A percentile compares a stretch with the other conserved stretches of the same genome.
Evolutionary conservation across 2,888 invertebrate genomes (phyloP).

Genomic region (Esperia sulphurella): DNA sequence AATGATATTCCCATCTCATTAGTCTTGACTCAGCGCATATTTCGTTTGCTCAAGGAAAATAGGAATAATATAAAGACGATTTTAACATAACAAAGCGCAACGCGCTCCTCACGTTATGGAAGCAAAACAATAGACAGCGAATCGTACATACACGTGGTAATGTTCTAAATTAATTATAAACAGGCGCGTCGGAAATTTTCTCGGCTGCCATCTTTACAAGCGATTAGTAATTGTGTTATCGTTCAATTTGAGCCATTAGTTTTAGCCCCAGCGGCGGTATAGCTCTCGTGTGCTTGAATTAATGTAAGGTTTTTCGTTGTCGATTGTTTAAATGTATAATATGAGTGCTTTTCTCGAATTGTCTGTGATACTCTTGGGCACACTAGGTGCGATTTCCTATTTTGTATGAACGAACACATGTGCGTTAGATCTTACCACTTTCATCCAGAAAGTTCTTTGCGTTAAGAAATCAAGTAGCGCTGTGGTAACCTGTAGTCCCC

Average conservation of each 20-base stretch:
- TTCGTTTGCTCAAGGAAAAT: conserved; percentile 34
- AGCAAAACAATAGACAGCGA: conserved; percentile 41
- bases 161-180: conserved; percentile 57
- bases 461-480: too few species aligned
- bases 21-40: conserved; percentile 13
- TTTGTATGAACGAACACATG: too few species aligned
- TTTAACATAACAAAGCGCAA: conserved; percentile 39
- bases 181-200: conserved; percentile 41
- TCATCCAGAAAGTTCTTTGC: too few species aligned
- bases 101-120: conserved; percentile 31
- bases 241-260: conserved; percentile 41
- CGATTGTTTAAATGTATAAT: not conserved
- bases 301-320: not conserved
- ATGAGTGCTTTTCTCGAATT: not conserved
- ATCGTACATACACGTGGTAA: conserved; percentile 35
- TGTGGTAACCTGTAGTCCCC: too few species aligned
- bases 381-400: too few species aligned
- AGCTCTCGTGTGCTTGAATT: conserved; percentile 1
- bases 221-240: conserved; percentile 44
- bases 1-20: conserved; percentile 20
- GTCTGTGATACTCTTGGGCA: too few species aligned
- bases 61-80: conserved; percentile 33
- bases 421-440: too few species aligned
- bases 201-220: conserved; percentile 27
- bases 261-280: conserved; percentile 5